Percentiles rank a stretch among this genome's conserved stretches.
Evolutionary conservation across 2,888 invertebrate genomes (phyloP).

Genomic region (Pharmacophagus antenor): DNA sequence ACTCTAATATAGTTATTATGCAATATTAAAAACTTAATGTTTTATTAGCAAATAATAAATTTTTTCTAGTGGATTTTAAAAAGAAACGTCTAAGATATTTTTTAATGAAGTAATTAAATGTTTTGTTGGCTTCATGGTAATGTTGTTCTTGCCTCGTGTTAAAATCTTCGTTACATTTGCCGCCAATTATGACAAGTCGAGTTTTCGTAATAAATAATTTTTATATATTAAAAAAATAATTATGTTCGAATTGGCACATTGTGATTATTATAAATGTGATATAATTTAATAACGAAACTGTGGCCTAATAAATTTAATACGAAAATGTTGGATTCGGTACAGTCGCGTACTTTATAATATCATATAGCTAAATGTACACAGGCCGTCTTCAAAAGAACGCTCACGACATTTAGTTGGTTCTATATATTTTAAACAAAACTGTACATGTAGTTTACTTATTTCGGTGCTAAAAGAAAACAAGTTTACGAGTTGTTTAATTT

Average conservation of each 20-base stretch:
- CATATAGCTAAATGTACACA: slow-evolving; percentile 2
- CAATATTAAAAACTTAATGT: slow-evolving; percentile 4
- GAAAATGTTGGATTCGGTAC: slow-evolving; percentile 36
- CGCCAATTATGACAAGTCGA: slow-evolving; percentile 1
- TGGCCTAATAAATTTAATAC: slow-evolving; percentile 59
- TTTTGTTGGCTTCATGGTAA: background rate
- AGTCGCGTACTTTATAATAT: slow-evolving; percentile 40
- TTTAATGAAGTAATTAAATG: background rate
- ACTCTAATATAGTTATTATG: background rate
- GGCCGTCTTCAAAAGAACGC: slow-evolving; percentile 15
- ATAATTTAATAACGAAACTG: slow-evolving; percentile 58
- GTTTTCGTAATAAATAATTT: background rate
- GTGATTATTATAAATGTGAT: slow-evolving; percentile 68
- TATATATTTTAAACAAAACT: background rate
- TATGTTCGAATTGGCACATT: slow-evolving; percentile 45
- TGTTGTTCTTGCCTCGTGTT: background rate
- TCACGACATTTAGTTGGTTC: slow-evolving; percentile 6
- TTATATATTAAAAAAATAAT: slow-evolving; percentile 7
- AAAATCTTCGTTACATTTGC: background rate
- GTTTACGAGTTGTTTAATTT: slow-evolving; percentile 6
- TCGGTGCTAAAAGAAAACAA: slow-evolving; percentile 18
- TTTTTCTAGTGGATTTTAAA: background rate
- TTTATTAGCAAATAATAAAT: slow-evolving; percentile 19
- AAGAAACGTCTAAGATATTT: background rate
- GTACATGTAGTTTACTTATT: slow-evolving; percentile 13